These are phyloP conservation scores for Oscheius myriophilus DNA, from an alignment of 2,888 invertebrate genomes.

Conservation along the genomic window DNA sequence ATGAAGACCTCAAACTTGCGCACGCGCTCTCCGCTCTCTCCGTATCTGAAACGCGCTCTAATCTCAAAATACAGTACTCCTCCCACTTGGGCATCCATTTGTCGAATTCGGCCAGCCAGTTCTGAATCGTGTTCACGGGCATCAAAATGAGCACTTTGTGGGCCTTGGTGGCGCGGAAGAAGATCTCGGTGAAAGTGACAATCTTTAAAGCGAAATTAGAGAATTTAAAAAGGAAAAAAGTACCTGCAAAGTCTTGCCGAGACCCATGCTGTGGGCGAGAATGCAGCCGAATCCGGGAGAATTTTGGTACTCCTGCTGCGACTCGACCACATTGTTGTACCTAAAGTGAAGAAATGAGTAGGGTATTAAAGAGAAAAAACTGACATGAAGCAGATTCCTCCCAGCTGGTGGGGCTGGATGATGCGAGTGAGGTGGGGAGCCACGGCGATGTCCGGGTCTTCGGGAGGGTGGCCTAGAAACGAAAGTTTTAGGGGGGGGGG, in stretches of 20 bases:
- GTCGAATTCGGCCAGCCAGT: slow-evolving; percentile 93
- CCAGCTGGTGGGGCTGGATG: slow-evolving; percentile 66
- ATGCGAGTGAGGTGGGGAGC: slow-evolving; percentile 56
- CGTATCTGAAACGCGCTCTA: neutral
- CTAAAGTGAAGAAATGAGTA: slow-evolving; percentile 32
- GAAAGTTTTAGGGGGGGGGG: no score
- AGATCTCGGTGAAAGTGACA: slow-evolving; percentile 94
- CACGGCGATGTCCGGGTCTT: slow-evolving; percentile 60
- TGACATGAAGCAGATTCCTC: slow-evolving; percentile 66
- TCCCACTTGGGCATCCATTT: slow-evolving; percentile 85
- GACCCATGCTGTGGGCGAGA: slow-evolving; percentile 90
- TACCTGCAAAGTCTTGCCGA: slow-evolving; percentile 89
- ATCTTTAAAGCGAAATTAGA: slow-evolving; percentile 76
- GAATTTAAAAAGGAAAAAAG: neutral
- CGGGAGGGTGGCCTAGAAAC: slow-evolving; percentile 41
- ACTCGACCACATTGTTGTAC: slow-evolving; percentile 96
- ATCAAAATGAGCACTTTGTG: slow-evolving; percentile 93
- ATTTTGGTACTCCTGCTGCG: slow-evolving; percentile 85
- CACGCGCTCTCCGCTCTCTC: slow-evolving; percentile 26
- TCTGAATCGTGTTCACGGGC: slow-evolving; percentile 97
- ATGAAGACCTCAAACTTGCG: slow-evolving; percentile 88
- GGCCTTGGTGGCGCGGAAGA: slow-evolving; percentile 87
- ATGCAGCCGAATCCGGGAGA: slow-evolving; percentile 94
- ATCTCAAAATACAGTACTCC: slow-evolving; percentile 9
- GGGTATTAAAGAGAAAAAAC: neutral